Conservation (phyloP, 2,797 vertebrate genomes). For the Hoplostethus atlanticus region DNA sequence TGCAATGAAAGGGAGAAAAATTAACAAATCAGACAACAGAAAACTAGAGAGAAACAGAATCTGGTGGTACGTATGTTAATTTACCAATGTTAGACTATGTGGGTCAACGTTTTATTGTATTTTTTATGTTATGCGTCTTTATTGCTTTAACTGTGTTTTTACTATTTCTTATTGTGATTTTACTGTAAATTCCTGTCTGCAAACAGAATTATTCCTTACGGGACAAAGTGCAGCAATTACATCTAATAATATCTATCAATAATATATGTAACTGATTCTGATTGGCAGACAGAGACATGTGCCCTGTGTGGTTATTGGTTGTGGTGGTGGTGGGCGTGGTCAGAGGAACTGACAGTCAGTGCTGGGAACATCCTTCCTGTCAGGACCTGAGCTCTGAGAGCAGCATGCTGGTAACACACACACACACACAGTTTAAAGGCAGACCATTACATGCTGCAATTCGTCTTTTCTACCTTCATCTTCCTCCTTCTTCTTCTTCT, state of each 20-base stretch:
- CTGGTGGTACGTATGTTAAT: too few relatives aligned
- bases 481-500: neutral
- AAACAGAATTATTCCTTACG: too few relatives aligned
- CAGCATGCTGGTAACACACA: slow-evolving; percentile 81
- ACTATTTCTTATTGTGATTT: too few relatives aligned
- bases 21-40: too few relatives aligned
- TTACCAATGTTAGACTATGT: too few relatives aligned
- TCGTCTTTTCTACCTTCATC: neutral
- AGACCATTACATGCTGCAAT: too few relatives aligned
- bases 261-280: slow-evolving; percentile 14
- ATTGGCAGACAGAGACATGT: slow-evolving; percentile 76
- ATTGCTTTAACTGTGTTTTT: too few relatives aligned
- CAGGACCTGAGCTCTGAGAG: slow-evolving; percentile 83
- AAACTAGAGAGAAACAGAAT: too few relatives aligned
- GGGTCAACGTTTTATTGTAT: neutral
- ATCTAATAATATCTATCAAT: neutral
- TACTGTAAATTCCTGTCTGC: too few relatives aligned
- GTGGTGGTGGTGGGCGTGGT: slow-evolving; percentile 80
- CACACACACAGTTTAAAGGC: neutral
- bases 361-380: slow-evolving; percentile 86
- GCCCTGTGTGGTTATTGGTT: slow-evolving; percentile 77
- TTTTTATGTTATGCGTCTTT: neutral
- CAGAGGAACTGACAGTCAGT: slow-evolving; percentile 78
- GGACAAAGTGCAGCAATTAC: too few relatives aligned
- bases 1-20: too few relatives aligned